Base-by-base conservation (phyloP, 2,888 invertebrate species). In the Dermolepida albohirtum region DNA sequence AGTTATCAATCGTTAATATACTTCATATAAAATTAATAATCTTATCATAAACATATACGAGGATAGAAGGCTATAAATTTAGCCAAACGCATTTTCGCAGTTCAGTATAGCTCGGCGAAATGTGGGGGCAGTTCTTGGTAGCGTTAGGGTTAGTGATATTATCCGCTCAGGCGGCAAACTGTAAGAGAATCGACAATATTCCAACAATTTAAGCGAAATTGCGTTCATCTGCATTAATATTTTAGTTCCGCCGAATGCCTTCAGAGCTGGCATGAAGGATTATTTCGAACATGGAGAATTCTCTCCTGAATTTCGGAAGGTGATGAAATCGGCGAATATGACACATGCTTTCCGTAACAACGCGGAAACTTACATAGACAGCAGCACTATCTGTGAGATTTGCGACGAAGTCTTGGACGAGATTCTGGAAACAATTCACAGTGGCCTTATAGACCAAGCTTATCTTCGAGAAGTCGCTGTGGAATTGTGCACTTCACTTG, bases 401-500 rank as follows among this genome's bases (percentile, higher is more conserved):
- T 67, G 68, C 17, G 57, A 64, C 22, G 50, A 29, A 41, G 7
- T 68, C 2, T 29, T 68, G 17, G 68, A 68, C 17, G 27, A 39
- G 2, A 27, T 68, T n/a, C 40, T 68, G 27, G 44, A 68, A 11
- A 57, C 50, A 50, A 64, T 63, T 8, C 64, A 43, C 10, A 44
- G 10, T n/a, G 64, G 64, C 27, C 0, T 1, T 5, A 8, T 59
- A 34, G 47, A 54, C 2, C n/a, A 47, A 27, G 49, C 64, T 2
- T 49, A 62, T 17, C 10, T 52, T 12, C 39, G 16, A 17, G 51
- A 50, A 7, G 14, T 62, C 2, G 16, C 57, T 0, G 50, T 63
- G 4, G 43, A 29, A 6, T 75, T 90, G 0, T 92, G 92, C 72
- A 78, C 80, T 1, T 73, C 80, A 0, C 75, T 91, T 1, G 84